Evolutionary conservation across 2,113 vertebrate genomes (phyloP).

Genomic region (Tautogolabrus adspersus): DNA sequence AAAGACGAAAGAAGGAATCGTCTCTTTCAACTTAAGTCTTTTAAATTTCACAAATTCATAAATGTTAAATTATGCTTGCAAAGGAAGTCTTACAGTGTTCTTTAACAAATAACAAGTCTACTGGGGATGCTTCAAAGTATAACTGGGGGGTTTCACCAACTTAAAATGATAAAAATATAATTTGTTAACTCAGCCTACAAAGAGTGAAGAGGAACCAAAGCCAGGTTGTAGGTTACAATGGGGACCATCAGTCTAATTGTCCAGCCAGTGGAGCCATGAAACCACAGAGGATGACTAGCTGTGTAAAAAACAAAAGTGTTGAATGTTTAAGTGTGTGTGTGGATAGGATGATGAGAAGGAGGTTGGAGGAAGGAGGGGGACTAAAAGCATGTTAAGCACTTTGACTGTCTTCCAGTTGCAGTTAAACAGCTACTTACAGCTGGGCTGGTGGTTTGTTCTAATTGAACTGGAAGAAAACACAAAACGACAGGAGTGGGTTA

Average conservation of each 20-base stretch:
- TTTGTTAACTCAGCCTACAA: slow-evolving; percentile 26
- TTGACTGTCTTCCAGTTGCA: slow-evolving; percentile 50
- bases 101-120: slow-evolving; percentile 35
- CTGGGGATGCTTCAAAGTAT: slow-evolving; percentile 38
- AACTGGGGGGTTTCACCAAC: slow-evolving; percentile 45
- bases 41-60: slow-evolving; percentile 25
- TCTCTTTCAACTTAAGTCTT: slow-evolving; percentile 12
- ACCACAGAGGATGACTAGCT: slow-evolving; percentile 30
- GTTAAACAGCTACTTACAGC: slow-evolving; percentile 72
- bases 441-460: slow-evolving; percentile 41
- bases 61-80: slow-evolving; percentile 2
- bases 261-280: slow-evolving; percentile 50
- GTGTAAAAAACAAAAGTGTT: neutral
- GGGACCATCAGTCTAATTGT: slow-evolving; percentile 46
- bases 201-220: slow-evolving; percentile 27
- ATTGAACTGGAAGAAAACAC: slow-evolving; percentile 63
- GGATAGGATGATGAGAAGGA: neutral
- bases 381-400: slow-evolving; percentile 72
- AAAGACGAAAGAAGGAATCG: slow-evolving; percentile 24
- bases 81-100: slow-evolving; percentile 9
- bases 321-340: neutral
- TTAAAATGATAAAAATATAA: slow-evolving; percentile 29
- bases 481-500: slow-evolving; percentile 37
- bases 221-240: slow-evolving; percentile 35
- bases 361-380: neutral